Evolutionary conservation across 1,140 invertebrate genomes (phyloP), one percentile per base, ranked within the genome.

Genomic region (Cydia fagiglandana): DNA sequence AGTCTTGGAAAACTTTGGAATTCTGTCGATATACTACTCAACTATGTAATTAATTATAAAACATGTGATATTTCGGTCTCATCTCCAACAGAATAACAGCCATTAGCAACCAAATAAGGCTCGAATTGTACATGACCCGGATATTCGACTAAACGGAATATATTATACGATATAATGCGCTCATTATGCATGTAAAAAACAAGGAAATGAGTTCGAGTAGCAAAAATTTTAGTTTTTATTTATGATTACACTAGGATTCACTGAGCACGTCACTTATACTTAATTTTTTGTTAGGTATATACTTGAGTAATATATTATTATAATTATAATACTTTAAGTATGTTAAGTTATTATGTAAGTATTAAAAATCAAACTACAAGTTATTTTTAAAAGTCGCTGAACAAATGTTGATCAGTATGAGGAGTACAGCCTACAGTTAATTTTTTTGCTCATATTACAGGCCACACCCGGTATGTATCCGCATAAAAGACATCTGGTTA

Each of bases 211-310:
- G 50, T 70, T 73, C 70, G 77, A 80, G 77, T 80, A 77, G 78
- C 80, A 79, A 80, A 83, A 83, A 77, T 74, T 61, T 77, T 73
- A 47, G 50, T 80, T 80, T 82, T 78, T 79, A 78, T 80, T 80
- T 66, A 28, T 41, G 56, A 73, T 76, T 75, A 38, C 34, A 41
- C 76, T 80, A 79, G 76, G 79, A 81, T 81, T 77, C 77, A 70
- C 77, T 38, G 45, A 70, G 45, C 70, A 75, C 76, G 79, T 73
- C 50, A 81, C 73, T 74, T 73, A 66, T 73, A 73, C 45, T n/a
- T 77, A 70, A 73, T 75, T 76, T 77, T 77, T 75, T 13, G 47
- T 28, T 76, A 50, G 34, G 10, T 20, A 9, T 2, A 61, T 61
- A 61, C 17, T 2, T 77, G 74, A 53, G 50, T 53, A n/a, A 74